These are phyloP conservation scores for Spea multiplicata DNA, from an alignment of 2,113 vertebrate species.

Conservation along the genomic window DNA sequence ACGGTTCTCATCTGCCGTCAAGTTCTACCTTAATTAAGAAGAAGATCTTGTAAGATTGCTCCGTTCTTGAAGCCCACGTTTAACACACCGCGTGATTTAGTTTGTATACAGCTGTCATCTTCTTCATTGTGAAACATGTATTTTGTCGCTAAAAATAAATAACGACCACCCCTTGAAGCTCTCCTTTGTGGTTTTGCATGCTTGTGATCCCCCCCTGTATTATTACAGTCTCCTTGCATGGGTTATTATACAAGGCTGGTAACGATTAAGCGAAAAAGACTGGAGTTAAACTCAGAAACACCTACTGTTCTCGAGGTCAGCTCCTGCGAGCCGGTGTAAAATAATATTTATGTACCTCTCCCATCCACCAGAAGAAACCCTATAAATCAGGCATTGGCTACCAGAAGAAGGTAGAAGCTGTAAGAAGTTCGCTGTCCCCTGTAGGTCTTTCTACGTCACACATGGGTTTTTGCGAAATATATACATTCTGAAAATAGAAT, in stretches of 20 bases:
- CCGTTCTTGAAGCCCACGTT: too few relatives aligned
- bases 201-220: background rate
- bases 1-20: too few relatives aligned
- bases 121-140: background rate
- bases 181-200: background rate
- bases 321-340: background rate
- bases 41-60: too few relatives aligned
- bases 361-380: background rate
- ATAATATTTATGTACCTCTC: conserved; percentile 1
- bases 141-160: background rate
- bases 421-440: background rate
- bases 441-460: background rate
- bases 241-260: background rate
- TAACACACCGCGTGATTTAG: too few relatives aligned
- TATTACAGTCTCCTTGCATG: background rate
- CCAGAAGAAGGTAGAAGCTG: background rate
- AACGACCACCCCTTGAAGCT: background rate
- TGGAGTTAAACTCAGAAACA: background rate
- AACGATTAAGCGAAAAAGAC: conserved; percentile 5
- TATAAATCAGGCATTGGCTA: background rate
- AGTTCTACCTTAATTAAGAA: too few relatives aligned
- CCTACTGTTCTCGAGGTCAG: conserved; percentile 6
- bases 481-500: conserved; percentile 1
- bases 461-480: background rate
- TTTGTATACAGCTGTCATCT: background rate